Evolutionary conservation across 2,797 vertebrate genomes (phyloP), one percentile per base, ranked within the genome.

Genomic region (Poecile montanus): DNA sequence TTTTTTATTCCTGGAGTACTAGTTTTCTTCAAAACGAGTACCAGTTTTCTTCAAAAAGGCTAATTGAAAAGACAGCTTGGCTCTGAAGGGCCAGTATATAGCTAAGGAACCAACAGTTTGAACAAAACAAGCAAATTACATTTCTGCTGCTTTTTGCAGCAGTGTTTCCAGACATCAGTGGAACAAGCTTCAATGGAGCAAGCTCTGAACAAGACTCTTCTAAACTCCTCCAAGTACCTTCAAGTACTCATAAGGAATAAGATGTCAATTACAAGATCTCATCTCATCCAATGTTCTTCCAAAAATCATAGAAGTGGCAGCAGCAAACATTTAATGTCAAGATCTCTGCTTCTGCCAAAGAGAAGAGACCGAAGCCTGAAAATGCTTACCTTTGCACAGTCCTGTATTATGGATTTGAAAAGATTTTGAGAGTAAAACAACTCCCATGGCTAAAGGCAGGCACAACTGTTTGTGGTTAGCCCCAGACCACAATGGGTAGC

Each of bases 361-460:
- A 71, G 17, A 87, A 54, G 38, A 68, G 60, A 68, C 13, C 0
- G 5, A 90, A 88, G 27, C 32, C 44, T 27, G 21, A 70, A 79
- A 70, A 18, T 5, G 21, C 18, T 32, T 45, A 32, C n/a, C 23
- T 63, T 26, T 36, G 40, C 32, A 16, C 7, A 80, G 45, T 29
- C 29, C 26, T 54, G 9, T 38, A 7, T 5, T 16, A 67, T 0
- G 23, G 4, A 47, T 21, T 18, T 3, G 3, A n/a, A 65, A 26
- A 72, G 18, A 48, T 60, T 63, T 58, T 56, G 13, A 23, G 20
- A 91, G 20, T 30, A 81, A 83, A 80, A 30, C 26, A 83, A 68
- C 50, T 34, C 50, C 4, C 9, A 53, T 6, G 18, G 26, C 54
- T 54, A 34, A 54, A 91, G 16, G 29, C 3, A 1, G 90, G 30